Evolutionary conservation across 2,113 vertebrate species (phyloP), one percentile per base, ranked within the genome.

Genomic region (Capreolus pygargus): DNA sequence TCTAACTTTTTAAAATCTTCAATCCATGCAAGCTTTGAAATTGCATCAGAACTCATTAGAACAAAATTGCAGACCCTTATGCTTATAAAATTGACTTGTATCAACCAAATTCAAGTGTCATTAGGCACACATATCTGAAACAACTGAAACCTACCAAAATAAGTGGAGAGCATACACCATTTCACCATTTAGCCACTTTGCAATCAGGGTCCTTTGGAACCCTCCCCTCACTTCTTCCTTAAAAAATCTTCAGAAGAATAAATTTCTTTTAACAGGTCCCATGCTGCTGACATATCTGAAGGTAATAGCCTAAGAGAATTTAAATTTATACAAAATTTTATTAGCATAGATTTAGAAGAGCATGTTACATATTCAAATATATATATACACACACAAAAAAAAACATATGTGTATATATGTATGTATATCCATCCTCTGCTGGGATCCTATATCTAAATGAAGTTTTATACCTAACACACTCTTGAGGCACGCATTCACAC

Each of bases 21-120:
- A 92, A 33, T 82, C 39, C 39, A 39, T 13, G 74, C 47, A 78
- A 28, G 83, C 60, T 97, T 94, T 97, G 93, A 95, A 74, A 94
- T 21, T 94, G 60, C n/a, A 70, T 89, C 50, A 89, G 36, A 50
- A 11, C 19, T 91, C 52, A 30, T 88, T 85, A 74, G 70, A 94
- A 78, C 87, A 83, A 86, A 91, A 91, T 94, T 14, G 9, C 47
- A 50, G 70, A 23, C 74, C 8, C 45, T 95, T 85, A 85, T 55
- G 55, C 61, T 93, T 89, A 78, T 21, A 23, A 92, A 96, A 86
- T 60, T 93, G 93, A 43, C 70, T 67, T 52, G 36, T n/a, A 45
- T 60, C 70, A 52, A n/a, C 16, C 55, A 78, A 52, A 57, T 86
- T 92, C 50, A 91, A 85, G 70, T 79, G 50, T 57, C 79, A 67